Evolutionary conservation across 2,113 vertebrate genomes (phyloP).

Genomic region (Marmota monax): DNA sequence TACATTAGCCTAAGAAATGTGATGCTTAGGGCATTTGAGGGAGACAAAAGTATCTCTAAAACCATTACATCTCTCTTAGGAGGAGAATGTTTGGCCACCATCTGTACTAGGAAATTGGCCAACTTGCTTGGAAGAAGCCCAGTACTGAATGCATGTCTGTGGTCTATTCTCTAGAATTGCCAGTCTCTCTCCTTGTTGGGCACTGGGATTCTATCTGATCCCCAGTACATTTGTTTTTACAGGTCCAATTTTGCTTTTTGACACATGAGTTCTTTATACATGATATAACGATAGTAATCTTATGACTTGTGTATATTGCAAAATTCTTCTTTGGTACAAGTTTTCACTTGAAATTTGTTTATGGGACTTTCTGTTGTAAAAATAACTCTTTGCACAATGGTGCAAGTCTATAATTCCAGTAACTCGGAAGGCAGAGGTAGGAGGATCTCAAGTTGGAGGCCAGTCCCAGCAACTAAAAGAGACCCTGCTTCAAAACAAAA

Average conservation of each 20-base stretch:
- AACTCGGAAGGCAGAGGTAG: too few relatives aligned
- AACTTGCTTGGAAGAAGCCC: conserved; percentile 52
- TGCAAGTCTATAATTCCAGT: too few relatives aligned
- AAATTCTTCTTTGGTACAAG: not conserved
- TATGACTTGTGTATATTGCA: not conserved
- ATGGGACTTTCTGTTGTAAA: not conserved
- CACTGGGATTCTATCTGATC: not conserved
- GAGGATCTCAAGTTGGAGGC: too few relatives aligned
- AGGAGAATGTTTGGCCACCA: conserved; percentile 38
- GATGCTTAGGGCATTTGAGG: not conserved
- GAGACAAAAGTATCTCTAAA: conserved; percentile 36
- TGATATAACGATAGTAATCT: not conserved
- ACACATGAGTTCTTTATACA: not conserved
- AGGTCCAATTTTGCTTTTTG: not conserved
- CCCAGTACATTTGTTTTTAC: too few relatives aligned
- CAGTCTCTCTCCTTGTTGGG: not conserved
- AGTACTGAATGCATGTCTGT: not conserved
- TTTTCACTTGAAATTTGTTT: not conserved
- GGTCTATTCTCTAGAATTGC: not conserved
- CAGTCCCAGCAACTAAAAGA: too few relatives aligned
- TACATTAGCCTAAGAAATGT: conserved; percentile 43
- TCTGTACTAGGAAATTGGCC: conserved; percentile 36
- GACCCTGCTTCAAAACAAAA: too few relatives aligned
- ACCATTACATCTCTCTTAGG: conserved; percentile 12
- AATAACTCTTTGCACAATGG: too few relatives aligned